Evolutionary conservation across 1,140 invertebrate species (phyloP).

Genomic region (Idris sp.): DNA sequence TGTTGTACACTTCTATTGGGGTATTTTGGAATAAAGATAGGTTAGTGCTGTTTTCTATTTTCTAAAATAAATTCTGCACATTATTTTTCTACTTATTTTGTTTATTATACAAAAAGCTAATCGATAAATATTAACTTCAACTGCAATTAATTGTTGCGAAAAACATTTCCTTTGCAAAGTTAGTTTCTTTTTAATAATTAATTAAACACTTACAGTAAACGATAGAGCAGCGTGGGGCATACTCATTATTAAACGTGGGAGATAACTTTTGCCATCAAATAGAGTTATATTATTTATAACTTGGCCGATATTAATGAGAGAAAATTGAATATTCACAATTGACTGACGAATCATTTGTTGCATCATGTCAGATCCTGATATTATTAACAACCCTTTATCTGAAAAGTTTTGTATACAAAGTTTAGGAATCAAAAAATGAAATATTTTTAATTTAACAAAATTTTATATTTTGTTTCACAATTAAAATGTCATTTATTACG

Average conservation of each 20-base stretch:
- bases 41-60: slow-evolving; percentile 1
- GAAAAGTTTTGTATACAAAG: background rate
- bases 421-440: too few relatives aligned
- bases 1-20: slow-evolving; percentile 45
- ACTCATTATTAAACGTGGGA: slow-evolving; percentile 64
- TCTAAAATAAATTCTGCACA: slow-evolving; percentile 1
- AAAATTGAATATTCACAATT: slow-evolving; percentile 33
- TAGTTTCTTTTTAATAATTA: background rate
- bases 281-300: slow-evolving; percentile 39
- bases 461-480: too few relatives aligned
- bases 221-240: slow-evolving; percentile 71
- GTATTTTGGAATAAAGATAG: slow-evolving; percentile 17
- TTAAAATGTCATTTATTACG: background rate
- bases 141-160: too few relatives aligned
- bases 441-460: too few relatives aligned
- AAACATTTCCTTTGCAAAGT: background rate
- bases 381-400: slow-evolving; percentile 64
- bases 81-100: too few relatives aligned
- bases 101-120: too few relatives aligned
- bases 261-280: slow-evolving; percentile 28
- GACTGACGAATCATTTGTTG: slow-evolving; percentile 66
- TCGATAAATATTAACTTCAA: too few relatives aligned
- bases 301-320: slow-evolving; percentile 25
- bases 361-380: slow-evolving; percentile 72
- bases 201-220: slow-evolving; percentile 46